A percentile compares a stretch with the other conserved stretches of the same genome.
phyloP scores from a whole-genome alignment of 2,888 invertebrate genomes.

The Zootermopsis nevadensis region DNA sequence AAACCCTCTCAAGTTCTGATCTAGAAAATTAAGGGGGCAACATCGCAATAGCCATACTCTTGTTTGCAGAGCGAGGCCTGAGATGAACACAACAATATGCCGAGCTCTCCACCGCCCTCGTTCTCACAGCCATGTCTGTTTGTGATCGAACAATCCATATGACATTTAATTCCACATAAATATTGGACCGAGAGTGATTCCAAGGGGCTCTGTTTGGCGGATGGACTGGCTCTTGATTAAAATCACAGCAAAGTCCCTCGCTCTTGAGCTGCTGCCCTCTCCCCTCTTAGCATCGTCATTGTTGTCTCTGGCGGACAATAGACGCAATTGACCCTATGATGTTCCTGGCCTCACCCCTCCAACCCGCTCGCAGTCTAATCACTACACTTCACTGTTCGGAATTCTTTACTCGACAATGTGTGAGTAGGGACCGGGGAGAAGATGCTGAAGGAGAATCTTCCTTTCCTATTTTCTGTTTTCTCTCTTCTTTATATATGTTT shows the following conservation, averaged over 20 bases:
- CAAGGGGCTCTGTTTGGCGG: neutral
- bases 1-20: neutral
- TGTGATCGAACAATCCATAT: conserved; percentile 34
- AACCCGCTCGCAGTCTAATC: conserved; percentile 20
- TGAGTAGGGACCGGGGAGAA: neutral
- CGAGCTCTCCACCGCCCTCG: neutral
- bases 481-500: neutral
- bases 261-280: neutral
- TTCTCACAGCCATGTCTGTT: neutral
- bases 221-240: conserved; percentile 46
- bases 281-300: conserved; percentile 36
- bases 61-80: neutral
- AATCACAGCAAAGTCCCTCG: conserved; percentile 43
- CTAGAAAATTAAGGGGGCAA: neutral
- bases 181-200: neutral
- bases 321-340: conserved; percentile 50
- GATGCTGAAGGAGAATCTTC: neutral
- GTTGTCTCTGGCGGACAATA: conserved; percentile 45
- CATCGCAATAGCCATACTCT: neutral
- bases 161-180: conserved; percentile 37
- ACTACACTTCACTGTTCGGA: neutral
- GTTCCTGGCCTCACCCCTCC: neutral
- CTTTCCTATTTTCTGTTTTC: neutral
- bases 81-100: neutral
- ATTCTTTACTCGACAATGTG: neutral